Percentiles rank a stretch among this genome's conserved stretches.
These are phyloP conservation scores for Sternarchorhynchus goeldii DNA, from an alignment of 2,797 vertebrate genomes.

Conservation along the genomic window DNA sequence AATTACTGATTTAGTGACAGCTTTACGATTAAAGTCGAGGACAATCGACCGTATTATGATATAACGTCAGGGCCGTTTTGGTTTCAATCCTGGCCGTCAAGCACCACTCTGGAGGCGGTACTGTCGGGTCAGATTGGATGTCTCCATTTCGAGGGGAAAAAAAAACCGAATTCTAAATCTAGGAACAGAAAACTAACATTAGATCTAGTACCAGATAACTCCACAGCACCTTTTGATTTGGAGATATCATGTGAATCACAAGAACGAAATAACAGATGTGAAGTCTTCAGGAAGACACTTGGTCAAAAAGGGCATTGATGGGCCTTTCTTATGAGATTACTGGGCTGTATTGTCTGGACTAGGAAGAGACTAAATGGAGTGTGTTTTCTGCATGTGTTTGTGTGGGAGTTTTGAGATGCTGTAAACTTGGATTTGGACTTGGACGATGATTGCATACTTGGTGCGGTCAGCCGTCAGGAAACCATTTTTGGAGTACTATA, in stretches of 20 bases:
- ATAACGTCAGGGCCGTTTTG: neutral
- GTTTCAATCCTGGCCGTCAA: neutral
- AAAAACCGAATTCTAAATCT: neutral
- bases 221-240: neutral
- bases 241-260: constrained; percentile 12
- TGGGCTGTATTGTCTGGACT: constrained; percentile 21
- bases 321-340: constrained; percentile 21
- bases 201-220: neutral
- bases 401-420: constrained; percentile 50
- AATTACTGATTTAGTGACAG: constrained; percentile 27
- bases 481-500: constrained; percentile 57
- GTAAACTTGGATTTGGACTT: constrained; percentile 49
- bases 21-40: constrained; percentile 38
- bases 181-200: too few species aligned
- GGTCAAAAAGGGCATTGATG: constrained; percentile 18
- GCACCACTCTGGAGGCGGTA: neutral
- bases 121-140: neutral
- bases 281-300: neutral
- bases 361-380: constrained; percentile 24
- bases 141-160: neutral
- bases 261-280: constrained; percentile 10
- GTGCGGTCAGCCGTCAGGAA: constrained; percentile 55
- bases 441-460: constrained; percentile 53
- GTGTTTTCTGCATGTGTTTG: constrained; percentile 45
- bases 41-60: constrained; percentile 12